Base-by-base conservation (phyloP, 2,113 vertebrate genomes). In the Brevimyrus niger region DNA sequence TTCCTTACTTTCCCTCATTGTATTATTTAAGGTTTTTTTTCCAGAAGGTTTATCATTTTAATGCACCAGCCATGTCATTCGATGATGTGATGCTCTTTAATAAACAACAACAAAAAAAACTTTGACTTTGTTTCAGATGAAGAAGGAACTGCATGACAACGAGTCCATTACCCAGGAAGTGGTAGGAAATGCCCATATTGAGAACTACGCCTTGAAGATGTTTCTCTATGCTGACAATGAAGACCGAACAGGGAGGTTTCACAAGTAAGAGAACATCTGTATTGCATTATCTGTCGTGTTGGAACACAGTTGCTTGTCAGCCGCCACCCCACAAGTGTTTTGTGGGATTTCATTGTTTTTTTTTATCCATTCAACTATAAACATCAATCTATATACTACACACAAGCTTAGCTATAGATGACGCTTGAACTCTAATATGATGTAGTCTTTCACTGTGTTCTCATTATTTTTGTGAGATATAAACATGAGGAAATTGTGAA, bases 211-310 rank as follows among this genome's bases (percentile, higher is more conserved):
- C 92, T 94, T 99, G 93, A 99, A 99, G 95, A 96, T 99, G 96
- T 99, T 99, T 95, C 95, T 99, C 2, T 99, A 99, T 87, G 98
- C 98, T 46, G 98, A 99, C 94, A 99, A 97, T 87, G 98, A 99
- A 95, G 98, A 99, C 92, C 94, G 98, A 91, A 94, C 96, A 9
- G 98, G 96, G 4, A 95, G 93, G 23, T 99, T 99, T 95, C 97
- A 99, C 96, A 99, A 99, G 98, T 99, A 95, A 94, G 97, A 94
- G 23, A 27, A 35, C 48, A 19, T 76, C 13, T 89, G 55, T 44
- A 31, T 47, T 47, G 42, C n/a, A 3, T 83, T 47, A 84, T 46
- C 82, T 46, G 8, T 84, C 44, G 47, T 84, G 82, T 10, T 47
- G 44, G 17, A 83, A 47, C 35, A 31, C 7, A 23, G 5, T 46